Evolutionary conservation across 2,888 invertebrate genomes (phyloP).

Genomic region (Andrena chrysosceles): DNA sequence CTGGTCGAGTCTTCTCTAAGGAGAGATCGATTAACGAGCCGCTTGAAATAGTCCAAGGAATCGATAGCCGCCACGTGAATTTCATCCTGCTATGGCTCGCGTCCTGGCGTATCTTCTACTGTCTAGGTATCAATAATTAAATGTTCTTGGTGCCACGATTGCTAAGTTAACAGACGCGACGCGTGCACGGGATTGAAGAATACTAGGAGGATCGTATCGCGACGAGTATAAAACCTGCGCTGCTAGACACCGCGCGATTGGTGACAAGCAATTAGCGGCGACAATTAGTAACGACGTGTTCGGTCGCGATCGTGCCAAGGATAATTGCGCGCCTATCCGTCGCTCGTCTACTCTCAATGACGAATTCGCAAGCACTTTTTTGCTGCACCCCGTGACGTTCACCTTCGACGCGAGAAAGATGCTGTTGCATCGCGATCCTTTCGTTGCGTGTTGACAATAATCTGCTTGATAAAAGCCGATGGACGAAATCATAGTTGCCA

Average conservation of each 20-base stretch:
- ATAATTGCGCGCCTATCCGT: conserved; percentile 67
- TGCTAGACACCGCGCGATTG: conserved; percentile 40
- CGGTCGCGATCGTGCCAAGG: conserved; percentile 66
- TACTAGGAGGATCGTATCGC: conserved; percentile 38
- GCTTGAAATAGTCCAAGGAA: conserved; percentile 11
- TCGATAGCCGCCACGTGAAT: neutral
- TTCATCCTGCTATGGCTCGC: neutral
- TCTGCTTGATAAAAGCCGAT: neutral
- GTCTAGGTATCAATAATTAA: neutral
- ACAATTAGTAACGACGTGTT: conserved; percentile 67
- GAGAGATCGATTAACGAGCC: conserved; percentile 52
- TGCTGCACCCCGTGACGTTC: conserved; percentile 41
- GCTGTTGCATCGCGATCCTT: conserved; percentile 14
- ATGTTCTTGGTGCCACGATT: neutral
- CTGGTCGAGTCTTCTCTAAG: conserved; percentile 53
- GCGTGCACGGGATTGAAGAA: neutral
- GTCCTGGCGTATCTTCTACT: neutral
- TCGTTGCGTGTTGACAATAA: neutral
- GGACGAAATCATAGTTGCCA: neutral
- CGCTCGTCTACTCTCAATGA: conserved; percentile 66
- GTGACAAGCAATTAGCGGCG: conserved; percentile 71
- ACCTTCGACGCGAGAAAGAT: conserved; percentile 44
- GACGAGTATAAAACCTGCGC: conserved; percentile 46
- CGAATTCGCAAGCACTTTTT: conserved; percentile 62
- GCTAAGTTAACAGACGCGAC: neutral